Conservation (phyloP, 2,888 invertebrate species). For the Athripsodes cinereus region DNA sequence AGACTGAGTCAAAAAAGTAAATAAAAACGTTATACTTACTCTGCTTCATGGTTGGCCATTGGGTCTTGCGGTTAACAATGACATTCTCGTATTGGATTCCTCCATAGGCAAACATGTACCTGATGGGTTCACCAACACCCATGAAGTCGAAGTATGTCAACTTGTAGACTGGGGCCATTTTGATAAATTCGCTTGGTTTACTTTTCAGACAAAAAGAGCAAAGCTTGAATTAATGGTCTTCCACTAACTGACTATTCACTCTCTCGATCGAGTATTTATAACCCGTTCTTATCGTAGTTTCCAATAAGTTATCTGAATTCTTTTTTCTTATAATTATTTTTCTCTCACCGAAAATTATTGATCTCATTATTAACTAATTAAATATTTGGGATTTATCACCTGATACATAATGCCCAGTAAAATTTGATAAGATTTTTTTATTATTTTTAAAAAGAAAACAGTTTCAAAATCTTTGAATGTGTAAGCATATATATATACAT, state of each 20-base stretch:
- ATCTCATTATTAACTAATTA: too few relatives aligned
- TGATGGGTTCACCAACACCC: constrained; percentile 33
- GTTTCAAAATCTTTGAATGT: too few relatives aligned
- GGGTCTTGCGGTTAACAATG: constrained; percentile 26
- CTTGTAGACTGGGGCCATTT: constrained; percentile 34
- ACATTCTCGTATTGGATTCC: constrained; percentile 32
- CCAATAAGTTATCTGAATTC: too few relatives aligned
- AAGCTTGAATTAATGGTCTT: constrained; percentile 22
- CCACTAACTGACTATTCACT: constrained; percentile 20
- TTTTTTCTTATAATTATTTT: too few relatives aligned
- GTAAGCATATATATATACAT: too few relatives aligned
- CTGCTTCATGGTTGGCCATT: constrained; percentile 29
- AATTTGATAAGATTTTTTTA: too few relatives aligned
- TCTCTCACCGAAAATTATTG: too few relatives aligned
- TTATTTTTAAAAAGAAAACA: too few relatives aligned
- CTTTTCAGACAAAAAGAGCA: constrained; percentile 7
- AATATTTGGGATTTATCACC: too few relatives aligned
- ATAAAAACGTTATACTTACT: constrained; percentile 28
- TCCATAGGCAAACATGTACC: constrained; percentile 33
- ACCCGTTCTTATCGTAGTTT: background rate
- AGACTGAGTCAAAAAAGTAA: too few relatives aligned
- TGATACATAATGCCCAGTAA: too few relatives aligned
- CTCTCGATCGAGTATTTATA: constrained; percentile 12
- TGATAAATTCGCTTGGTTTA: background rate
- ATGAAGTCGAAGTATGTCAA: constrained; percentile 33